Conservation (phyloP, 2,113 vertebrate species). For the Hipposideros armiger region DNA sequence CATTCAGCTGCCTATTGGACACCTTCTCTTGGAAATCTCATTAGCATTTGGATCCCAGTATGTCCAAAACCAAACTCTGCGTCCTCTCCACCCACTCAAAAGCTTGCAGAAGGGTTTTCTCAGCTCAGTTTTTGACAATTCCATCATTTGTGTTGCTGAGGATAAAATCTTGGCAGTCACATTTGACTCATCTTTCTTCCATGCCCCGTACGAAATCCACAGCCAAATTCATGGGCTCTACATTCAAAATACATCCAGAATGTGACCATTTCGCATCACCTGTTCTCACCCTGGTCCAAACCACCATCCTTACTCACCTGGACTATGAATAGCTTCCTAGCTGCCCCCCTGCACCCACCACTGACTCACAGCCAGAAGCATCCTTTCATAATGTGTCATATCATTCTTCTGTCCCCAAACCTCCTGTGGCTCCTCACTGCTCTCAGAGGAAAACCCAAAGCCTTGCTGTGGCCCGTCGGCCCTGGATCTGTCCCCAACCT, state of each 20-base stretch:
- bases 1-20: rapidly evolving
- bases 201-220: not conserved
- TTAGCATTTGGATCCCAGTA: not conserved
- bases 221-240: not conserved
- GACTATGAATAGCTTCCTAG: not conserved
- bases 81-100: not conserved
- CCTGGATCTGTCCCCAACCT: not conserved
- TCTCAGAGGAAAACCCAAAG: not conserved
- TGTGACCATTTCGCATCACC: not conserved
- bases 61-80: not conserved
- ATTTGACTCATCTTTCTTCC: not conserved
- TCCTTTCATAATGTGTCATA: not conserved
- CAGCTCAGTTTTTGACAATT: not conserved
- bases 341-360: not conserved
- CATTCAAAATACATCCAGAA: not conserved
- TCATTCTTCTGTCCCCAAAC: not conserved
- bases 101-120: not conserved
- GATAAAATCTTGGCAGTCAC: not conserved
- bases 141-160: not conserved
- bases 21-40: not conserved
- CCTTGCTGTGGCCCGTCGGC: not conserved
- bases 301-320: not conserved
- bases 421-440: not conserved
- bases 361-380: not conserved
- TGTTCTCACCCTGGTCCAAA: not conserved